A percentile compares a stretch with the other conserved stretches of the same genome.
Evolutionary conservation across 1,140 invertebrate species (phyloP).

Genomic region (Drosophila obscura): DNA sequence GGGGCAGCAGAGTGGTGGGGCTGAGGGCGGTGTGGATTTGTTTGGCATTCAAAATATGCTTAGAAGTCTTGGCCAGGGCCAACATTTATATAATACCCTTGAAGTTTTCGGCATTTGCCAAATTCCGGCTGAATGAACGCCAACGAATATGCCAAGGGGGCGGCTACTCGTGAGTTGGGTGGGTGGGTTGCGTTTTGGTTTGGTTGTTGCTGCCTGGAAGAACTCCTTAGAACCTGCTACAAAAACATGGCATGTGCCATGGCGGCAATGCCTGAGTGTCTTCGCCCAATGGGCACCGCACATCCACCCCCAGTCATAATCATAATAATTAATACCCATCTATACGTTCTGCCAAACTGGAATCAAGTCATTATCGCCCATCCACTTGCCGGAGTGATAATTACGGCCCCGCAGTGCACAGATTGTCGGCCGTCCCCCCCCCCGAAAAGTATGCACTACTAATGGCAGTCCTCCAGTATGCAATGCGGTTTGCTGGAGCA

Average conservation of each 20-base stretch:
- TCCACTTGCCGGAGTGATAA: conserved; percentile 60
- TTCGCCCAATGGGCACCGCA: neutral
- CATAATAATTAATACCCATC: conserved; percentile 65
- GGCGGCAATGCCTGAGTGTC: conserved; percentile 38
- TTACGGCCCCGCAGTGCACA: conserved; percentile 55
- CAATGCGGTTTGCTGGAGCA: conserved; percentile 19
- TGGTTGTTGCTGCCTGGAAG: too few species aligned
- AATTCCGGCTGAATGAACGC: conserved; percentile 60
- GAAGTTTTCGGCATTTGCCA: conserved; percentile 69
- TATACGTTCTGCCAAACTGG: conserved; percentile 42
- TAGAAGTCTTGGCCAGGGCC: conserved; percentile 58
- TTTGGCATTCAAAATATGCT: conserved; percentile 65
- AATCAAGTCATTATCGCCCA: conserved; percentile 70
- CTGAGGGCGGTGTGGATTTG: conserved; percentile 18
- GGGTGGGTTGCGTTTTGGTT: neutral
- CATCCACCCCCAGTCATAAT: conserved; percentile 38
- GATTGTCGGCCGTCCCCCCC: conserved; percentile 41
- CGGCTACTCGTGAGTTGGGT: neutral
- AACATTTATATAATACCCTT: conserved; percentile 68
- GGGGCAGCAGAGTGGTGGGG: neutral
- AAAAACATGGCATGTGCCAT: conserved; percentile 30
- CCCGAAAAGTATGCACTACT: conserved; percentile 53
- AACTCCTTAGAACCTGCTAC: neutral
- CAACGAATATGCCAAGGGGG: neutral
- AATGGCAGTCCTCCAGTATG: conserved; percentile 53